These are phyloP conservation scores for Riparia riparia DNA, from an alignment of 2,113 vertebrate species.

Conservation along the genomic window DNA sequence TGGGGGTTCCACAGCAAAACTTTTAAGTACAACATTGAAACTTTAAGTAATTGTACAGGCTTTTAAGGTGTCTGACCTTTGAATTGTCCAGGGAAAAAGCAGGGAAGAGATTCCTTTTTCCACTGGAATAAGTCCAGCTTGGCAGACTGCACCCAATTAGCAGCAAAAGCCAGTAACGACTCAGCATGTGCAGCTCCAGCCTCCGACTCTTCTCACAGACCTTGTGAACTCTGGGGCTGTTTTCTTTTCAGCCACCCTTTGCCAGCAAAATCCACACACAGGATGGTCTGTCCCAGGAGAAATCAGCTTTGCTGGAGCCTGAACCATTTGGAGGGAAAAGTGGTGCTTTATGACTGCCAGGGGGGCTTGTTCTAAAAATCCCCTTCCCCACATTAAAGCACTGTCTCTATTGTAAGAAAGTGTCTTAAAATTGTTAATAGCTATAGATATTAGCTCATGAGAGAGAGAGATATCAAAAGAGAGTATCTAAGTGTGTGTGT, in stretches of 20 bases:
- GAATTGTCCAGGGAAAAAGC: not conserved
- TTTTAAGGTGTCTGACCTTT: conserved; percentile 36
- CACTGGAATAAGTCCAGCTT: not conserved
- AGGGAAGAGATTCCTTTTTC: conserved; percentile 25
- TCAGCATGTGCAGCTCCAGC: conserved; percentile 6
- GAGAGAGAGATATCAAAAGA: too few species aligned
- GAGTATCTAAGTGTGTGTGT: not conserved
- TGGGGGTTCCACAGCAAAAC: not conserved
- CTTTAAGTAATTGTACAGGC: not conserved
- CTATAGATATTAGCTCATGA: not conserved
- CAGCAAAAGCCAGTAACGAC: not conserved
- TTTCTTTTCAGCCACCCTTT: conserved; percentile 7
- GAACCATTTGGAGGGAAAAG: not conserved
- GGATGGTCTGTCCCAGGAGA: not conserved
- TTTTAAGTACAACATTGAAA: not conserved
- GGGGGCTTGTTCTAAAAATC: not conserved
- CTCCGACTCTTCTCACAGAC: conserved; percentile 18
- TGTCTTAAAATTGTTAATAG: not conserved
- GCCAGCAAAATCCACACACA: not conserved
- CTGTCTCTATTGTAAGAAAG: not conserved
- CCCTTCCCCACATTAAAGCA: not conserved
- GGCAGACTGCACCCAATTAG: conserved; percentile 6
- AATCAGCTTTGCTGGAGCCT: not conserved
- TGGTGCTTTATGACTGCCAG: not conserved
- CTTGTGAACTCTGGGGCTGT: not conserved